These are phyloP conservation scores for Pluvialis apricaria DNA, from an alignment of 2,113 vertebrate genomes.

Conservation along the genomic window DNA sequence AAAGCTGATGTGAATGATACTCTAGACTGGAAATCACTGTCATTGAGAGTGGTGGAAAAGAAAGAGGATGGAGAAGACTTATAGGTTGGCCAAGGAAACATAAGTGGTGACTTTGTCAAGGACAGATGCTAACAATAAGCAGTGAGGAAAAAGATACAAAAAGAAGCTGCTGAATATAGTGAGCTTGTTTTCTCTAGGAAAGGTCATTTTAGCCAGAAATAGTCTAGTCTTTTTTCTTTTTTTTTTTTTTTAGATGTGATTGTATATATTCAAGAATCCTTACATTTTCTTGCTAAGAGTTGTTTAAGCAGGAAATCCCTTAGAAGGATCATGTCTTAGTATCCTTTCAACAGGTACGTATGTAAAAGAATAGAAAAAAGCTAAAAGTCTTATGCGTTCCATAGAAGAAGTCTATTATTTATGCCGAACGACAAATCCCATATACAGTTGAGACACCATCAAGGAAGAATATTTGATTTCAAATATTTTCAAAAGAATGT, in stretches of 20 bases:
- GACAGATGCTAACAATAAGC: background rate
- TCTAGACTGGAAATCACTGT: background rate
- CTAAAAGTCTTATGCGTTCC: background rate
- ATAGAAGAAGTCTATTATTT: background rate
- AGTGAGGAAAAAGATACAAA: background rate
- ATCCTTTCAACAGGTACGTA: background rate
- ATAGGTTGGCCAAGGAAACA: background rate
- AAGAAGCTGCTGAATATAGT: background rate
- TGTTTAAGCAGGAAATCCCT: background rate
- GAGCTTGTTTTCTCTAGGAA: background rate
- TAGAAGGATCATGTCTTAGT: background rate
- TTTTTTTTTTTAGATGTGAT: background rate
- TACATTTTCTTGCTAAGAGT: background rate
- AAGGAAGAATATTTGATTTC: background rate
- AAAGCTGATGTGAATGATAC: background rate
- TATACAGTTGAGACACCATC: background rate
- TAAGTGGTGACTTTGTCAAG: background rate
- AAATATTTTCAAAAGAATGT: background rate
- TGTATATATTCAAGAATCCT: background rate
- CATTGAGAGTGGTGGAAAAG: background rate
- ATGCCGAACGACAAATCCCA: background rate
- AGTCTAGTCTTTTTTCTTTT: background rate
- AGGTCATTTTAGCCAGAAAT: background rate
- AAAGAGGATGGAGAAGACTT: background rate
- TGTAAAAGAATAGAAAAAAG: background rate